Evolutionary conservation across 2,888 invertebrate species (phyloP).

Genomic region (Hydrotaea cyrtoneurina): DNA sequence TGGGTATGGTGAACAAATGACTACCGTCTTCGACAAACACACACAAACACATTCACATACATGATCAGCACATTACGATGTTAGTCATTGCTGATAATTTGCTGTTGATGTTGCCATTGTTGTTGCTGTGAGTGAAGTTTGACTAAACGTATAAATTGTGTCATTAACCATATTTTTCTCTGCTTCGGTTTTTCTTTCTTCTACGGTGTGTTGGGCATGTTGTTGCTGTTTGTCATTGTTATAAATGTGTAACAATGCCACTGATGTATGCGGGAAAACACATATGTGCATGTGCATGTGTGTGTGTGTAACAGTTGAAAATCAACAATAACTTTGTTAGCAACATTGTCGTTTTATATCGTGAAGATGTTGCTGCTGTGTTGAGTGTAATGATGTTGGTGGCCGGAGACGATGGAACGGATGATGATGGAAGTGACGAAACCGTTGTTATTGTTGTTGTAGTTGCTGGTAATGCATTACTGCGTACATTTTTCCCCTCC

Average conservation of each 20-base stretch:
- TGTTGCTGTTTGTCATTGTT: constrained; percentile 21
- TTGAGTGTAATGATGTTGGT: neutral
- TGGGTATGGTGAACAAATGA: neutral
- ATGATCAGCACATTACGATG: constrained; percentile 8
- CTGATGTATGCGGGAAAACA: constrained; percentile 10
- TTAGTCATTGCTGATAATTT: constrained; percentile 18
- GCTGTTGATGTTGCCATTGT: constrained; percentile 9
- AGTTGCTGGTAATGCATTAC: constrained; percentile 64
- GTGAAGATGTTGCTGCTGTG: constrained; percentile 4
- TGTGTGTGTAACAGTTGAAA: constrained; percentile 41
- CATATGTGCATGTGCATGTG: neutral
- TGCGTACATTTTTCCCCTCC: constrained; percentile 46
- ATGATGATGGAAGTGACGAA: constrained; percentile 6
- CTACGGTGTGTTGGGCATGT: neutral
- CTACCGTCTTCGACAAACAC: neutral
- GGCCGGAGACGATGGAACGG: neutral
- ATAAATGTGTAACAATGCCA: constrained; percentile 38
- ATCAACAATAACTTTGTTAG: constrained; percentile 65
- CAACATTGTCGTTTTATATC: constrained; percentile 55
- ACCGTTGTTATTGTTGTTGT: constrained; percentile 51
- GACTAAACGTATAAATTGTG: constrained; percentile 57
- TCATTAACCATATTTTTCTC: constrained; percentile 57
- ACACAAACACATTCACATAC: neutral
- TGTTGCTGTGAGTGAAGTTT: constrained; percentile 4
- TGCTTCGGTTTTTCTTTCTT: neutral